phyloP scores from a whole-genome alignment of 1,140 invertebrate genomes.

The Phymastichus coffea region DNA sequence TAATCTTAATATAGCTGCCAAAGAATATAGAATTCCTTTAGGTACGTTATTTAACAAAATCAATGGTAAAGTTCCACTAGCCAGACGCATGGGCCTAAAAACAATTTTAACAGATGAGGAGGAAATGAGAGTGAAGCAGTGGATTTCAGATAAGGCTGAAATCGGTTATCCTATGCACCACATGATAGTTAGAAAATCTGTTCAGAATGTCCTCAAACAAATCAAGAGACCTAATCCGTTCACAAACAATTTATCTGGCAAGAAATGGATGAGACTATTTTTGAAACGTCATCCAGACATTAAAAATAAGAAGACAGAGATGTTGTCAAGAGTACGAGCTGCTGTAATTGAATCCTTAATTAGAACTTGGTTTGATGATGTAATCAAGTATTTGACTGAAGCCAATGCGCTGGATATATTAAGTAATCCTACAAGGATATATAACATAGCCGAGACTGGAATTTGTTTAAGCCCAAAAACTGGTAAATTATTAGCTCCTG shows the following conservation, averaged over 20 bases:
- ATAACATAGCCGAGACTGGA: slow-evolving; percentile 44
- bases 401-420: slow-evolving; percentile 34
- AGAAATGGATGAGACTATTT: slow-evolving; percentile 27
- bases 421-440: slow-evolving; percentile 36
- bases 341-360: slow-evolving; percentile 32
- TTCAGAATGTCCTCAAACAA: not conserved
- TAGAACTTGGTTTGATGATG: slow-evolving; percentile 35
- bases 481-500: slow-evolving; percentile 39
- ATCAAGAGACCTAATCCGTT: not conserved
- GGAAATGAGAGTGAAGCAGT: not conserved
- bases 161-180: not conserved
- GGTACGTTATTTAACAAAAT: not conserved
- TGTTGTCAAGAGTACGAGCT: slow-evolving; percentile 32
- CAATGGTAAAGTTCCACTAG: not conserved
- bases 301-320: slow-evolving; percentile 30
- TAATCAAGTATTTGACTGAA: slow-evolving; percentile 26
- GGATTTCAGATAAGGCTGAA: not conserved
- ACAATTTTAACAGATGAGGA: not conserved
- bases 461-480: slow-evolving; percentile 43
- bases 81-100: slow-evolving; percentile 32
- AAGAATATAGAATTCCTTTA: not conserved
- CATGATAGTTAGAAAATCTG: not conserved
- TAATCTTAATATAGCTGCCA: too few relatives aligned
- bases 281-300: slow-evolving; percentile 36
- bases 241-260: not conserved